phyloP scores from a whole-genome alignment of 2,113 vertebrate species.

The Eira barbara region DNA sequence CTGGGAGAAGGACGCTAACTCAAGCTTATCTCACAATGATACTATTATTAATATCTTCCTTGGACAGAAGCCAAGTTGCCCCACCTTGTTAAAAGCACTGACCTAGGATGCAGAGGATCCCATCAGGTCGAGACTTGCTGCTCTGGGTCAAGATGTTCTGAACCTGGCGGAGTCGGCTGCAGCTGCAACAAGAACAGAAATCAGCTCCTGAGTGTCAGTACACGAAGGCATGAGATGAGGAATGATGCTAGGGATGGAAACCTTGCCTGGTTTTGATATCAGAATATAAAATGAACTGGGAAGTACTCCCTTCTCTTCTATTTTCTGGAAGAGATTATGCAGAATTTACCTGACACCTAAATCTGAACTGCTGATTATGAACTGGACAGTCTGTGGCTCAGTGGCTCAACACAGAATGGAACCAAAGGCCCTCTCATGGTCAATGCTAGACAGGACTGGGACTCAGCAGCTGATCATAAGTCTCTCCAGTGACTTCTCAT shows the following conservation, averaged over 20 bases:
- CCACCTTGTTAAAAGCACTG: conserved; percentile 51
- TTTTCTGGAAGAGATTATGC: not conserved
- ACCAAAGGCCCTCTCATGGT: not conserved
- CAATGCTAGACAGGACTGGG: not conserved
- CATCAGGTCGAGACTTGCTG: conserved; percentile 88
- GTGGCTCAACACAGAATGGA: not conserved
- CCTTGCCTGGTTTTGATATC: not conserved
- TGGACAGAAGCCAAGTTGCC: not conserved
- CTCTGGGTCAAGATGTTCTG: conserved; percentile 89
- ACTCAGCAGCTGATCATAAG: not conserved
- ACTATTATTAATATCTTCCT: not conserved
- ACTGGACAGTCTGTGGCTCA: not conserved
- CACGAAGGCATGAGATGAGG: not conserved
- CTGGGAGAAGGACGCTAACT: not conserved
- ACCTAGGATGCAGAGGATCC: conserved; percentile 96
- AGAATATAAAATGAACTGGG: not conserved
- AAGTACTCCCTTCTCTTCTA: not conserved
- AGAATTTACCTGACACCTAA: not conserved
- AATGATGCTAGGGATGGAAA: not conserved
- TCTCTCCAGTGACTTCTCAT: not conserved
- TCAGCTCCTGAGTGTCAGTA: not conserved
- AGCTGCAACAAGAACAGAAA: conserved; percentile 83
- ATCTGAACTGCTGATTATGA: not conserved
- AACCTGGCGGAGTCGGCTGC: conserved; percentile 90
- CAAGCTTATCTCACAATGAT: not conserved